Conservation (phyloP, 2,888 invertebrate species). For the Scaptodrosophila latifasciaeformis region DNA sequence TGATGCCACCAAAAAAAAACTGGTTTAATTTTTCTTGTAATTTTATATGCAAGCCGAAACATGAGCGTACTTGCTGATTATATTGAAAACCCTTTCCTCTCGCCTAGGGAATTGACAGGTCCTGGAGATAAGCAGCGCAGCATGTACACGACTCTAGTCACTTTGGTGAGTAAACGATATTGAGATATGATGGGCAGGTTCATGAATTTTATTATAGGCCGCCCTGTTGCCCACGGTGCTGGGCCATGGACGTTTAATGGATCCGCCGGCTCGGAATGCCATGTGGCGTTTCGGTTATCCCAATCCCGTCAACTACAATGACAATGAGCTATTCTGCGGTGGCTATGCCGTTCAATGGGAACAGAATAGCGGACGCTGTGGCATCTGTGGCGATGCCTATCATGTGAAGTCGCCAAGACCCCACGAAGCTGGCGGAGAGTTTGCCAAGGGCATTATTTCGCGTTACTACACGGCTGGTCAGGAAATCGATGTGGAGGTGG, state of each 20-base stretch:
- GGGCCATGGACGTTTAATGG: constrained; percentile 91
- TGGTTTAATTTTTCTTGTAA: too few species aligned
- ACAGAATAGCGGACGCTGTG: constrained; percentile 89
- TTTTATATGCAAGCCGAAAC: too few species aligned
- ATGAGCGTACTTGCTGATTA: constrained; percentile 17
- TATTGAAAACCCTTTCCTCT: background rate
- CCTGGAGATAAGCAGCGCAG: background rate
- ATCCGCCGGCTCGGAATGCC: constrained; percentile 93
- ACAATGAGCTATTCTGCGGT: constrained; percentile 95
- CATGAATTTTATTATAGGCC: too few species aligned
- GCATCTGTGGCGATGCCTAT: constrained; percentile 91
- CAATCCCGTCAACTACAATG: constrained; percentile 95
- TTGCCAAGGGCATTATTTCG: constrained; percentile 89
- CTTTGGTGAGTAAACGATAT: constrained; percentile 37
- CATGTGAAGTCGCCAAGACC: constrained; percentile 83
- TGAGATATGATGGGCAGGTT: too few species aligned
- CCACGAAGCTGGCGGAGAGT: constrained; percentile 92
- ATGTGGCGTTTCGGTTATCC: constrained; percentile 97
- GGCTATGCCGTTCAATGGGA: constrained; percentile 93
- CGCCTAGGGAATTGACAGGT: constrained; percentile 20
- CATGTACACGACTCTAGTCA: constrained; percentile 32
- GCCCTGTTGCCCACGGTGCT: constrained; percentile 72
- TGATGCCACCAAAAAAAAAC: too few species aligned
- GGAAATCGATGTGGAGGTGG: constrained; percentile 90
- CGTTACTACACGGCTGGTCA: constrained; percentile 89